phyloP scores from a whole-genome alignment of 2,113 vertebrate species.

The Rynchops niger region DNA sequence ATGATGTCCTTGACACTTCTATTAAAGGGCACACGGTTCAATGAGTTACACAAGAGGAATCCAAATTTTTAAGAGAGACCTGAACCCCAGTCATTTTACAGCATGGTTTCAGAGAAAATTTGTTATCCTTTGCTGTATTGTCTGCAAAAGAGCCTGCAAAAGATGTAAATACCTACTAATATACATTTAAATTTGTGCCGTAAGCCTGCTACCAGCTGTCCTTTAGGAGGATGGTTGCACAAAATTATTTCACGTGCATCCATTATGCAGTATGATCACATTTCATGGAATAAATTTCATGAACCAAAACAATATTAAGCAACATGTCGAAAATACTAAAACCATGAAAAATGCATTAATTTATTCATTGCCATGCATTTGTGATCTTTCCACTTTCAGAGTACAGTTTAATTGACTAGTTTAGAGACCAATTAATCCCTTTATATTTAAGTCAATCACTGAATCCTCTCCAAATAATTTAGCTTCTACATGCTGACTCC shows the following conservation, averaged over 20 bases:
- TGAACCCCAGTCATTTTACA: background rate
- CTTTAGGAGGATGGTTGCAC: constrained; percentile 7
- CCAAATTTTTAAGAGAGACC: background rate
- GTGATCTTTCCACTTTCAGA: constrained; percentile 81
- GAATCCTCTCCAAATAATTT: constrained; percentile 76
- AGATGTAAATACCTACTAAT: background rate
- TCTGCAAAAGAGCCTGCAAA: background rate
- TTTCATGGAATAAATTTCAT: constrained; percentile 53
- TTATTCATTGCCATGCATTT: constrained; percentile 81
- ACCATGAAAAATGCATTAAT: constrained; percentile 78
- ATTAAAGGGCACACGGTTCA: background rate
- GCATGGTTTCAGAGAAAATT: background rate
- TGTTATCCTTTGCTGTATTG: background rate
- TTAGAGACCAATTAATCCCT: constrained; percentile 84
- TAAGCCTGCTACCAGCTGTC: constrained; percentile 14
- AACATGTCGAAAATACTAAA: constrained; percentile 68
- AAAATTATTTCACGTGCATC: constrained; percentile 19
- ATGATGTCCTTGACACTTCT: background rate
- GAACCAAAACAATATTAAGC: constrained; percentile 64
- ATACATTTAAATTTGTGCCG: background rate
- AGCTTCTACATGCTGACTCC: constrained; percentile 52
- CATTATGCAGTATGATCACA: constrained; percentile 50
- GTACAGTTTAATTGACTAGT: constrained; percentile 83
- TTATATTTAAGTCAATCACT: constrained; percentile 87
- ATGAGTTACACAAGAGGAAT: background rate